phyloP scores from a whole-genome alignment of 2,888 invertebrate genomes.

The Perithous albicinctus region DNA sequence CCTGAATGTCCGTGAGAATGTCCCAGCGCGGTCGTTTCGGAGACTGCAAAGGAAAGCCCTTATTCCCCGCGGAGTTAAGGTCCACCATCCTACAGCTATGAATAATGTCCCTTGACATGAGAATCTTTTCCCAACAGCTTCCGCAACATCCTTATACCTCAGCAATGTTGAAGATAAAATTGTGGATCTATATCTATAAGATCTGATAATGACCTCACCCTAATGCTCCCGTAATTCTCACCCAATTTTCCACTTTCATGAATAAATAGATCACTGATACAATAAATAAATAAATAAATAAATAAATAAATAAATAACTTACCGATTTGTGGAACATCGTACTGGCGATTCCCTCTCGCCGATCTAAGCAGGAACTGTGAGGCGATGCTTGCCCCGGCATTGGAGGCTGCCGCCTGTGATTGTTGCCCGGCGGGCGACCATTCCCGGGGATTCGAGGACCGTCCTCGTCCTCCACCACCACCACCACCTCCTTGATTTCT shows the following conservation, averaged over 20 bases:
- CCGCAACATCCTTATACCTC: too few relatives aligned
- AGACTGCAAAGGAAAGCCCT: too few relatives aligned
- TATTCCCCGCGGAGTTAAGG: neutral
- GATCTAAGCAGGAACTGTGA: conserved; percentile 93
- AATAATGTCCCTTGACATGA: neutral
- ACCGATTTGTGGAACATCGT: conserved; percentile 96
- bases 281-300: conserved; percentile 32
- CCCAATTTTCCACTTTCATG: neutral
- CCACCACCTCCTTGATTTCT: conserved; percentile 46
- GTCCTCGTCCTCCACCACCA: conserved; percentile 81
- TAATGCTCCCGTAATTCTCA: neutral
- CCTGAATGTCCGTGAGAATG: conserved; percentile 2
- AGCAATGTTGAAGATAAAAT: too few relatives aligned
- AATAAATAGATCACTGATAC: neutral
- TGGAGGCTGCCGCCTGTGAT: conserved; percentile 65
- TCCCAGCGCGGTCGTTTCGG: neutral
- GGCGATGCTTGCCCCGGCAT: conserved; percentile 86
- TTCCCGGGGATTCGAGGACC: conserved; percentile 63
- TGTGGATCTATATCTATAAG: conserved; percentile 3
- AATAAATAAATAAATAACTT: conserved; percentile 73
- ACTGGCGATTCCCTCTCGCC: conserved; percentile 88
- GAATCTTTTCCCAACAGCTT: neutral
- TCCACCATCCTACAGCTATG: too few relatives aligned
- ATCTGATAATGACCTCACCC: neutral
- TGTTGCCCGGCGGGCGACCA: conserved; percentile 79